Evolutionary conservation across 1,140 invertebrate genomes (phyloP).

Genomic region (Alviniconcha marisindica): DNA sequence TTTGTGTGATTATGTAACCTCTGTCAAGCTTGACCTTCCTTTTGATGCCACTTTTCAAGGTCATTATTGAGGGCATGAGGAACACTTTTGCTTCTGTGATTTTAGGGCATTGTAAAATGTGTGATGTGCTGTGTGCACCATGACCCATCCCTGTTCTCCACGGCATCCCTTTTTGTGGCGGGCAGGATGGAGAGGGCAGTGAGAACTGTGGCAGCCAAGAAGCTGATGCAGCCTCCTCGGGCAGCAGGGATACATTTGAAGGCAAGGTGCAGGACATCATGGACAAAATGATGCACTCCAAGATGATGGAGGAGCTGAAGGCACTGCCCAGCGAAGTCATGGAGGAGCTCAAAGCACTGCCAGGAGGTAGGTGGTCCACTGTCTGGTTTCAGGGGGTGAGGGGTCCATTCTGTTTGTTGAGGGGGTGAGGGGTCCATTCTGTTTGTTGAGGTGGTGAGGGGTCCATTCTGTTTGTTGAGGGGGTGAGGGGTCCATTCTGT

Average conservation of each 20-base stretch:
- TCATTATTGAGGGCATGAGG: neutral
- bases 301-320: conserved; percentile 41
- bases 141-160: neutral
- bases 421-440: no score
- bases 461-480: no score
- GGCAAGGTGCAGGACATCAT: neutral
- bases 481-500: no score
- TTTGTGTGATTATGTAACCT: no score
- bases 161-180: neutral
- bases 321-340: conserved; percentile 42
- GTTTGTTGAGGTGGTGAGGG: no score
- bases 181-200: neutral
- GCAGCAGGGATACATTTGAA: neutral
- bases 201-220: neutral
- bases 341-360: conserved; percentile 41
- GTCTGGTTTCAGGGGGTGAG: no score
- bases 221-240: neutral
- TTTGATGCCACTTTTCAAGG: no score
- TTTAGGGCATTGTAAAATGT: neutral
- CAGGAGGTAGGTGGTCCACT: conserved; percentile 33
- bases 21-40: no score
- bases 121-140: neutral
- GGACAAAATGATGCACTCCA: conserved; percentile 39
- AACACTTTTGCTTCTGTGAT: neutral
- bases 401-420: no score